A percentile compares a stretch with the other conserved stretches of the same genome.
Evolutionary conservation across 2,888 invertebrate species (phyloP).

Genomic region (Drosophila mayaguana): DNA sequence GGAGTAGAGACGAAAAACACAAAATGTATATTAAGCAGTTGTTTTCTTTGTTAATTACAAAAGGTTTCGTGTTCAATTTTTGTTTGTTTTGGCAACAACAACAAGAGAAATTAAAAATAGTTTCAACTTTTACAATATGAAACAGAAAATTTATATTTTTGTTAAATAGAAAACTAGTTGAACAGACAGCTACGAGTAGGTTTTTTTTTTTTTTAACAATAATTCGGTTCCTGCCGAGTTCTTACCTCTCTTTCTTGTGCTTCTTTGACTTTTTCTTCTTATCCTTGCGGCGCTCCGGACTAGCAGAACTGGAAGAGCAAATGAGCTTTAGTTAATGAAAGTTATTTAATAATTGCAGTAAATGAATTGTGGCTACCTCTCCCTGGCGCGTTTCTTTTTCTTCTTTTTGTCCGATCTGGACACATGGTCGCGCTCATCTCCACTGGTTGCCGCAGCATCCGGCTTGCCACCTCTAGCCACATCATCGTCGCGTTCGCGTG

Average conservation of each 20-base stretch:
- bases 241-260: slow-evolving; percentile 91
- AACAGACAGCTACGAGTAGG: slow-evolving; percentile 55
- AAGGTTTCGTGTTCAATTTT: slow-evolving; percentile 47
- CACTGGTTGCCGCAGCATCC: slow-evolving; percentile 84
- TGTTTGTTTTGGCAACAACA: slow-evolving; percentile 24
- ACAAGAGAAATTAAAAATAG: slow-evolving; percentile 23
- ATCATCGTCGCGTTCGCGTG: slow-evolving; percentile 86
- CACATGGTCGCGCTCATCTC: slow-evolving; percentile 80
- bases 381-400: slow-evolving; percentile 90
- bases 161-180: slow-evolving; percentile 45
- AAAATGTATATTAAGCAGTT: slow-evolving; percentile 83
- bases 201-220: neutral
- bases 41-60: slow-evolving; percentile 71
- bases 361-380: slow-evolving; percentile 61
- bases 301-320: slow-evolving; percentile 87
- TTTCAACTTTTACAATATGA: slow-evolving; percentile 21
- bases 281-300: slow-evolving; percentile 90
- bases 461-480: slow-evolving; percentile 59
- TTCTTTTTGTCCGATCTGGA: slow-evolving; percentile 86
- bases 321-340: neutral
- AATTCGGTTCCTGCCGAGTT: slow-evolving; percentile 22
- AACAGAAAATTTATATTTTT: slow-evolving; percentile 17
- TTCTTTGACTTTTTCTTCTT: slow-evolving; percentile 93
- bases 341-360: neutral
- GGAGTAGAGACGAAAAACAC: slow-evolving; percentile 83